phyloP scores from a whole-genome alignment of 2,113 vertebrate genomes.

The Megalops atlanticus region DNA sequence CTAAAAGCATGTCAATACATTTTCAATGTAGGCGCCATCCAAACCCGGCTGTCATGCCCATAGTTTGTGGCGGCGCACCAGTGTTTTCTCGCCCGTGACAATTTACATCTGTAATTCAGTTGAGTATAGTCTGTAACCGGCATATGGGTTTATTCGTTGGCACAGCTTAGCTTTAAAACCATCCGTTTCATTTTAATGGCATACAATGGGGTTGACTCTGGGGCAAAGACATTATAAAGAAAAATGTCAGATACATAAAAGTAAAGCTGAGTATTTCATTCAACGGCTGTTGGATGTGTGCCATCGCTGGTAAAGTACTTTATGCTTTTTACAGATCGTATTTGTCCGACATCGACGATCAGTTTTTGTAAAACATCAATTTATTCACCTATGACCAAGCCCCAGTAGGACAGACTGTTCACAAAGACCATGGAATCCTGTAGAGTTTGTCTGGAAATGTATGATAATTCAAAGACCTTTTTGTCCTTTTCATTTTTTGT shows the following conservation, averaged over 20 bases:
- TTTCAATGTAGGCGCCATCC: neutral
- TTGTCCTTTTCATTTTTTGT: neutral
- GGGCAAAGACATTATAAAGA: neutral
- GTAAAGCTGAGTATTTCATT: neutral
- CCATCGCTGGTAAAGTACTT: neutral
- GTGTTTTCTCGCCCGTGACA: neutral
- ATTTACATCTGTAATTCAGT: neutral
- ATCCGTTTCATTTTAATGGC: neutral
- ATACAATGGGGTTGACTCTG: neutral
- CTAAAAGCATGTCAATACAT: too few relatives aligned
- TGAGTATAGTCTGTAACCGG: neutral
- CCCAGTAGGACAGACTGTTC: neutral
- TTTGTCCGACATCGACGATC: neutral
- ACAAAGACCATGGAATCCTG: neutral
- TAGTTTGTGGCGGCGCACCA: neutral
- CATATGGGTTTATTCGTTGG: neutral
- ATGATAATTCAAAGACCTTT: neutral
- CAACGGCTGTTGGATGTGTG: neutral
- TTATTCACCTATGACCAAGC: neutral
- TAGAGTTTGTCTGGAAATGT: neutral
- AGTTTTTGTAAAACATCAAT: neutral
- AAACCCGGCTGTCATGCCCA: neutral
- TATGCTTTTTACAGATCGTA: neutral
- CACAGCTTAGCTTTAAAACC: too few relatives aligned
- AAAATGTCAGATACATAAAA: slow-evolving; percentile 1